Conservation (phyloP, 2,797 vertebrate species). For the Sorex maritimensis region DNA sequence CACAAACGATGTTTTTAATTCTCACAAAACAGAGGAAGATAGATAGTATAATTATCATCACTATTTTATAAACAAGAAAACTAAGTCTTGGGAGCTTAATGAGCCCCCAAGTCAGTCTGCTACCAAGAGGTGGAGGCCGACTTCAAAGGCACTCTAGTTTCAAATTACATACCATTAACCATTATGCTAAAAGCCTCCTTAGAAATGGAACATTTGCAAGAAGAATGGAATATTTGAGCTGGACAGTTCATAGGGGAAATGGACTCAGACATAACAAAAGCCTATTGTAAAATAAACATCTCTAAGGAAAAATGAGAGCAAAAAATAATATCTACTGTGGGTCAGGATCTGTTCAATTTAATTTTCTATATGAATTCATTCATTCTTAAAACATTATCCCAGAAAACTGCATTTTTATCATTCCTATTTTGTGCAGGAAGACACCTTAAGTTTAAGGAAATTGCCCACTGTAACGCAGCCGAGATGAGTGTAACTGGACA, state of each 20-base stretch:
- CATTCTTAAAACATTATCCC: not conserved
- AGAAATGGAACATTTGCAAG: not conserved
- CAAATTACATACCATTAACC: conserved; percentile 21
- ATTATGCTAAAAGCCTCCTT: conserved; percentile 24
- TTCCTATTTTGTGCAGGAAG: not conserved
- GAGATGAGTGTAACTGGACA: rapidly evolving
- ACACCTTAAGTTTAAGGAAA: not conserved
- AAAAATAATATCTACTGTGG: not conserved
- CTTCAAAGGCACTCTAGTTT: conserved; percentile 34
- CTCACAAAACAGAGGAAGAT: conserved; percentile 25
- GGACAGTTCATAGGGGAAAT: not conserved
- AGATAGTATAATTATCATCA: conserved; percentile 37
- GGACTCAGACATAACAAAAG: not conserved
- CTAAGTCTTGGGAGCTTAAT: conserved; percentile 28
- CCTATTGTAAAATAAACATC: not conserved
- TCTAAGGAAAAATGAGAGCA: not conserved
- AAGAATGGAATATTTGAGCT: not conserved
- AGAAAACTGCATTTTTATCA: not conserved
- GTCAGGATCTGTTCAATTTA: not conserved
- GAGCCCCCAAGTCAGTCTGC: conserved; percentile 6
- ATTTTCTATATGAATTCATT: not conserved
- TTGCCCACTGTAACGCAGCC: not conserved
- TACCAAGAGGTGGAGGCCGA: conserved; percentile 22
- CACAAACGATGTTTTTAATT: conserved; percentile 58
- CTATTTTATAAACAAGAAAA: conserved; percentile 47